Evolutionary conservation across 2,113 vertebrate species (phyloP).

Genomic region (Chinchilla lanigera): DNA sequence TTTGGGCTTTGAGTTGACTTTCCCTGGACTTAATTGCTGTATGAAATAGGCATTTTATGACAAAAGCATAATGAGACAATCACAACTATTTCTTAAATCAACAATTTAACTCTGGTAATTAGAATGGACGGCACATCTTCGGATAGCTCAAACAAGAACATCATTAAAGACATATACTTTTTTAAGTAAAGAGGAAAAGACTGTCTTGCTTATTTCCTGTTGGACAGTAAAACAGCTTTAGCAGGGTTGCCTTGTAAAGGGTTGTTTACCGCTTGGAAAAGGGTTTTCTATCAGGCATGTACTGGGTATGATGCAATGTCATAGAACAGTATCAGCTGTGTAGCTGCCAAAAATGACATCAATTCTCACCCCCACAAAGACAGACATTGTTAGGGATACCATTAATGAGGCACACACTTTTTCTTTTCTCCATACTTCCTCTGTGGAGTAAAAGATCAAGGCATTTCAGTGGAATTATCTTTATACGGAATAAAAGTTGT

Average conservation of each 20-base stretch:
- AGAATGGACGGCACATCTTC: constrained; percentile 27
- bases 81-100: constrained; percentile 69
- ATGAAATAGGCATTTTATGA: constrained; percentile 77
- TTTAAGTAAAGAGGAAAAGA: constrained; percentile 49
- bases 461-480: constrained; percentile 81
- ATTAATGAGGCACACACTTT: constrained; percentile 80
- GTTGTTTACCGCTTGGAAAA: constrained; percentile 75
- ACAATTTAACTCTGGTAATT: constrained; percentile 61
- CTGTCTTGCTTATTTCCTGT: constrained; percentile 69
- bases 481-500: constrained; percentile 60
- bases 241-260: constrained; percentile 82
- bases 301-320: constrained; percentile 82
- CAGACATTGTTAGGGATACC: constrained; percentile 80
- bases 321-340: constrained; percentile 84
- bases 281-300: constrained; percentile 83
- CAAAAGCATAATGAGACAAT: constrained; percentile 67
- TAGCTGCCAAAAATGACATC: constrained; percentile 88
- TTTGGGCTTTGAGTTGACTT: constrained; percentile 60
- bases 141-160: constrained; percentile 42
- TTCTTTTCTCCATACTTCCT: constrained; percentile 65
- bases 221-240: constrained; percentile 75
- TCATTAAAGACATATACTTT: constrained; percentile 50
- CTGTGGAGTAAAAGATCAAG: constrained; percentile 83
- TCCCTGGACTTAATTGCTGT: constrained; percentile 73
- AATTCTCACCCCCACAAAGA: constrained; percentile 81